A percentile compares a stretch with the other conserved stretches of the same genome.
These are phyloP conservation scores for Synaphobranchus kaupii DNA, from an alignment of 2,797 vertebrate species.

Conservation along the genomic window DNA sequence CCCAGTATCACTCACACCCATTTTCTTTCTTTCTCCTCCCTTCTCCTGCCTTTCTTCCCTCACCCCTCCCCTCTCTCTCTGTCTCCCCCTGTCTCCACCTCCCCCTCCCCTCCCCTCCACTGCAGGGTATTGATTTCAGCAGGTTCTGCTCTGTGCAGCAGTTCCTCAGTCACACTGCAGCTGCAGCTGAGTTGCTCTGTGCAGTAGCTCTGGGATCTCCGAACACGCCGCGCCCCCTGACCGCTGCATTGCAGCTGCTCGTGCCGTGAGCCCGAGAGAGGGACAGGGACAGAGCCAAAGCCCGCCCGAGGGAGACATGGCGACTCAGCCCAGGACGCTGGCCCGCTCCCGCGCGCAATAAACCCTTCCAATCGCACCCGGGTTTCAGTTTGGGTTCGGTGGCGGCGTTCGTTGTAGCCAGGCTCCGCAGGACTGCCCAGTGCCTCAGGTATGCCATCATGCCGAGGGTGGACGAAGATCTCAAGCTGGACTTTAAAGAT, in stretches of 20 bases:
- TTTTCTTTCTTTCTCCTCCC: background rate
- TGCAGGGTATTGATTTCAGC: slow-evolving; percentile 11
- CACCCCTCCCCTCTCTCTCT: background rate
- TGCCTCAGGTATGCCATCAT: slow-evolving; percentile 65
- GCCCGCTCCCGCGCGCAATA: slow-evolving; percentile 69
- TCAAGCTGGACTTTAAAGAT: slow-evolving; percentile 98
- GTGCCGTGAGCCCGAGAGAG: slow-evolving; percentile 47
- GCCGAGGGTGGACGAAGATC: slow-evolving; percentile 91
- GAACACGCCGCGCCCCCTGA: slow-evolving; percentile 21
- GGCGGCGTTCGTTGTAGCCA: slow-evolving; percentile 57
- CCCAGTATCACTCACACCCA: background rate
- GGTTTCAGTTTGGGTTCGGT: slow-evolving; percentile 76
- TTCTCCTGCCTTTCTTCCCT: background rate
- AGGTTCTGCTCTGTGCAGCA: slow-evolving; percentile 23
- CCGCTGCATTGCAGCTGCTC: slow-evolving; percentile 24
- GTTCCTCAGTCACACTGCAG: slow-evolving; percentile 35
- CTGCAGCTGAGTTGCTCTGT: slow-evolving; percentile 23
- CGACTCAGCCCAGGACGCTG: slow-evolving; percentile 59
- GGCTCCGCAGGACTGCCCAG: slow-evolving; percentile 61
- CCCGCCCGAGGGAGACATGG: slow-evolving; percentile 85
- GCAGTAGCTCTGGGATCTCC: slow-evolving; percentile 34
- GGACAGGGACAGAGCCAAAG: background rate
- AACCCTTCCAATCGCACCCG: slow-evolving; percentile 72
- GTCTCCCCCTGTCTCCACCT: background rate
- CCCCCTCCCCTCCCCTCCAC: background rate